Conservation (phyloP, 2,888 invertebrate genomes). For the Caenorhabditis angaria region DNA sequence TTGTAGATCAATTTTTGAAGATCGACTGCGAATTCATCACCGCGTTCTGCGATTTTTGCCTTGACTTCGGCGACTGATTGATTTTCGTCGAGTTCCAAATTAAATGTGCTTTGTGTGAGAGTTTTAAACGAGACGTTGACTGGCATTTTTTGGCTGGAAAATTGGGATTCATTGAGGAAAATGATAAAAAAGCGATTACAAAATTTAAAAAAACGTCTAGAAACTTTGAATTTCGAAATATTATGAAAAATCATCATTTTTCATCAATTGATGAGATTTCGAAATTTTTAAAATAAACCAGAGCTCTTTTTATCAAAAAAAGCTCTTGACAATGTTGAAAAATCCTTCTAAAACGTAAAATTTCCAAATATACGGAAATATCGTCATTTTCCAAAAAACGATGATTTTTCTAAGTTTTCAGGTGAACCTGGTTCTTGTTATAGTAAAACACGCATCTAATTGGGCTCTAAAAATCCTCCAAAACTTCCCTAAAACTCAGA, state of each 20-base stretch:
- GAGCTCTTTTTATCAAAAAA: too few relatives aligned
- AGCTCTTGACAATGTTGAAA: neutral
- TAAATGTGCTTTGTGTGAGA: conserved; percentile 63
- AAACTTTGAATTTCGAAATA: conserved; percentile 1
- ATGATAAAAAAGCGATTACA: neutral
- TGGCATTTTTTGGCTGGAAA: conserved; percentile 16
- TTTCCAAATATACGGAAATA: too few relatives aligned
- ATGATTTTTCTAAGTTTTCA: too few relatives aligned
- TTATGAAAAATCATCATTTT: neutral
- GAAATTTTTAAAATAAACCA: too few relatives aligned
- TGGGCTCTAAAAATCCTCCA: too few relatives aligned
- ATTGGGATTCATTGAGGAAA: neutral
- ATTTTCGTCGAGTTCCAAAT: conserved; percentile 53
- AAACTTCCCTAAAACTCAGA: too few relatives aligned
- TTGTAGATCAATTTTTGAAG: conserved; percentile 69
- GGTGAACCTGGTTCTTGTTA: too few relatives aligned
- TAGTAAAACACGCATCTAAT: too few relatives aligned
- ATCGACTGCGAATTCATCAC: conserved; percentile 56
- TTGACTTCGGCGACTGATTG: conserved; percentile 66
- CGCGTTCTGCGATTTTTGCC: conserved; percentile 54
- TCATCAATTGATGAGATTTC: too few relatives aligned
- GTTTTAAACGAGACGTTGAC: conserved; percentile 65
- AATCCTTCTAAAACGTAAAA: too few relatives aligned
- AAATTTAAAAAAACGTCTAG: neutral
- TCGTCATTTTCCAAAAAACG: too few relatives aligned